Percentiles rank a stretch among this genome's conserved stretches.
phyloP scores from a whole-genome alignment of 2,888 invertebrate genomes.

The Drosophila nigricruria region DNA sequence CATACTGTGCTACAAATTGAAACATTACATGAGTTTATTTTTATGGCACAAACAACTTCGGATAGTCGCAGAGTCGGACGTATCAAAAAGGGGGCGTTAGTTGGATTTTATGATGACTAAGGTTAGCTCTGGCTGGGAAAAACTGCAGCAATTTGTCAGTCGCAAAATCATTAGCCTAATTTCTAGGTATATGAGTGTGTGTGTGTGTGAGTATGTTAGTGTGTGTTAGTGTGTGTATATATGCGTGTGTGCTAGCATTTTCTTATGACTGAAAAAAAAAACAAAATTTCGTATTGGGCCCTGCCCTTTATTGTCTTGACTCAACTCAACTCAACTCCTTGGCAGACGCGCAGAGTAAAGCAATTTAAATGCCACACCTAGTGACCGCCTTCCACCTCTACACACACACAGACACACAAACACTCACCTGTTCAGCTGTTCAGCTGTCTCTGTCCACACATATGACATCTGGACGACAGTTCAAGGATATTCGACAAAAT shows the following conservation, averaged over 20 bases:
- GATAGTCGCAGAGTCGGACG: neutral
- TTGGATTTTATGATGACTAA: conserved; percentile 50
- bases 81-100: conserved; percentile 5
- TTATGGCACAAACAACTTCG: conserved; percentile 44
- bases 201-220: conserved; percentile 14
- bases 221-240: conserved; percentile 14
- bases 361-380: conserved; percentile 79
- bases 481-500: conserved; percentile 68
- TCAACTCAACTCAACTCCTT: conserved; percentile 56
- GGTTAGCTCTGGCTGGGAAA: conserved; percentile 32
- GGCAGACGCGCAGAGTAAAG: conserved; percentile 65
- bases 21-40: conserved; percentile 58
- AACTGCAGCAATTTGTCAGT: conserved; percentile 77
- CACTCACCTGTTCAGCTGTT: conserved; percentile 1
- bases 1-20: conserved; percentile 58
- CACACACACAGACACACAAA: neutral
- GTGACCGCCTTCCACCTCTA: conserved; percentile 2
- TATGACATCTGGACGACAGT: conserved; percentile 70
- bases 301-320: conserved; percentile 60
- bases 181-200: conserved; percentile 31
- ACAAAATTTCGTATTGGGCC: conserved; percentile 56
- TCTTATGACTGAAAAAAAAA: conserved; percentile 43
- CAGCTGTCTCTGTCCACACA: conserved; percentile 37
- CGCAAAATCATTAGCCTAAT: conserved; percentile 74
- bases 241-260: conserved; percentile 66